phyloP scores from a whole-genome alignment of 2,888 invertebrate species.

The Phyto melanocephala region DNA sequence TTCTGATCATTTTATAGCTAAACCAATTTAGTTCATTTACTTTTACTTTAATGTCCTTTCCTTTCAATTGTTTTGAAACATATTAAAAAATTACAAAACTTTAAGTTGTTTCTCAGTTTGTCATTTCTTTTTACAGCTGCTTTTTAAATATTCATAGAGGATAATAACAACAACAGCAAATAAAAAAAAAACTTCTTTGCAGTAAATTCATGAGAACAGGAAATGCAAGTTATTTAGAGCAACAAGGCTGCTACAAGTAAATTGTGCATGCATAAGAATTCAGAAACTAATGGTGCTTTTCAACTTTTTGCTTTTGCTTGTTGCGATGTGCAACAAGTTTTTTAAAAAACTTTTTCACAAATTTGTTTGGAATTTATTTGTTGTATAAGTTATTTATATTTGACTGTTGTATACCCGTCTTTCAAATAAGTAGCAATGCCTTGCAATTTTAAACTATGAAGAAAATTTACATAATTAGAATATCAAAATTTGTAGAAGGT shows the following conservation, averaged over 20 bases:
- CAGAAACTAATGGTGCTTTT: background rate
- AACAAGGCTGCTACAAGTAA: conserved; percentile 14
- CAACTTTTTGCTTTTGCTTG: background rate
- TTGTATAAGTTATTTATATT: no score
- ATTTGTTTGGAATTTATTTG: no score
- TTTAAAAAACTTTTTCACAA: conserved; percentile 20
- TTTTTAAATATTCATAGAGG: conserved; percentile 38
- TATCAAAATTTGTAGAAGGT: no score
- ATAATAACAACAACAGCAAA: background rate
- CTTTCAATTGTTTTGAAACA: conserved; percentile 29
- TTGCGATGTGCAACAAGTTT: no score
- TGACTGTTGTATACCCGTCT: no score
- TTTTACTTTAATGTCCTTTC: background rate
- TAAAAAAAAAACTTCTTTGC: background rate
- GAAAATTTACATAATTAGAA: no score
- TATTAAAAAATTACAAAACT: conserved; percentile 48
- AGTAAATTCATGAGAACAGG: background rate
- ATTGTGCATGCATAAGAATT: background rate
- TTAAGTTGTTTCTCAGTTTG: conserved; percentile 29
- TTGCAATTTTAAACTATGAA: no score
- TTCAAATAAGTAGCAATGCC: no score
- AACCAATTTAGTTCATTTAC: background rate
- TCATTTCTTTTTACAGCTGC: background rate
- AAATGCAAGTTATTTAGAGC: background rate
- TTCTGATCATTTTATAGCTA: background rate